Evolutionary conservation across 2,797 vertebrate genomes (phyloP), one percentile per base, ranked within the genome.

Genomic region (Gastrophryne carolinensis): DNA sequence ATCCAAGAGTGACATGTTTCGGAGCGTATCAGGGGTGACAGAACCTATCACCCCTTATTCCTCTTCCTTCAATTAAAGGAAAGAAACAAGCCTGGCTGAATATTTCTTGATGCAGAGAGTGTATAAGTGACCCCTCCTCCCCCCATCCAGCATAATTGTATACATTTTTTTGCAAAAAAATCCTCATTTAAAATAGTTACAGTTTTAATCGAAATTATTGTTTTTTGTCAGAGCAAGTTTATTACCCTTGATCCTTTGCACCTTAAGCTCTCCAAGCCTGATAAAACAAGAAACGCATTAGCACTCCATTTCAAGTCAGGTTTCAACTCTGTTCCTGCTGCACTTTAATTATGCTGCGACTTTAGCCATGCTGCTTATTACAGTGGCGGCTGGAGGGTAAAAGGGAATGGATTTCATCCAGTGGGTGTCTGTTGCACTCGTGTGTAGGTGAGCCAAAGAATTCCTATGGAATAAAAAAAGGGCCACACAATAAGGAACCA

Each of bases 401-500:
- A 27, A 27, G 15, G 23, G 64, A 67, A 67, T 67, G 19, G 23
- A 67, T 67, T 67, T 54, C 49, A 67, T 39, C 23, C 32, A 13
- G 64, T 67, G 64, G 64, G 64, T 12, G 47, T 67, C 23, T 5
- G 64, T 53, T 39, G 49, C 24, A 54, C 35, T 26, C 3, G 10
- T 54, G 49, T 67, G 66, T 54, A 57, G 66, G 26, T 57, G 35
- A 56, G 53, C 35, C 66, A 57, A 21, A 44, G 39, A 44, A 44
- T 17, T 44, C 39, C 39, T 4, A 13, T 44, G 21, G 32, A 61
- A n/a, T 44, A 4, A n/a, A 49, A 44, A 13, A 63, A 41, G 60
- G 64, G 35, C 37, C 21, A 15, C 21, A 53, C 49, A 37, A 23
- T 37, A 37, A 53, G 23, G 30, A 67, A 67, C 17, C 4, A 67